Evolutionary conservation across 2,797 vertebrate species (phyloP).

Genomic region (Oreonectes daqikongensis): DNA sequence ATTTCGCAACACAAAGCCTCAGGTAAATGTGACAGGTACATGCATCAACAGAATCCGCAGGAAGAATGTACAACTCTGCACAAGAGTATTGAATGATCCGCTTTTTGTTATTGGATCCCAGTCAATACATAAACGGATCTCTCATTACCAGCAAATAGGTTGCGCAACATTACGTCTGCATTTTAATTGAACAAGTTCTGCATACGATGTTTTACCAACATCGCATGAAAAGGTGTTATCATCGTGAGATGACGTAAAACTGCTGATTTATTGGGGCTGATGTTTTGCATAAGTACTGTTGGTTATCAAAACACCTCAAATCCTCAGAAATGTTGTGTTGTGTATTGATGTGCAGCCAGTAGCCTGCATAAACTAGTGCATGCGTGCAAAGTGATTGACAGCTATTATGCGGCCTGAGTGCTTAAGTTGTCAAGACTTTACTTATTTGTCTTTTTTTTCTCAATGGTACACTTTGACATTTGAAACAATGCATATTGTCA

Average conservation of each 20-base stretch:
- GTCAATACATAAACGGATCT: background rate
- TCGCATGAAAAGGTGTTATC: constrained; percentile 3
- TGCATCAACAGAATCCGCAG: background rate
- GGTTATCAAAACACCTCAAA: background rate
- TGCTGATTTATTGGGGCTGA: background rate
- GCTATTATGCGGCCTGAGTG: background rate
- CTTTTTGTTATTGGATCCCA: background rate
- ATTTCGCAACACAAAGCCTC: background rate
- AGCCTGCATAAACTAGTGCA: background rate
- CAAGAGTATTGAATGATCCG: background rate
- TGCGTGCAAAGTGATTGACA: background rate
- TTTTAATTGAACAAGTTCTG: background rate
- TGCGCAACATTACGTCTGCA: background rate
- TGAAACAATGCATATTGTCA: constrained; percentile 9
- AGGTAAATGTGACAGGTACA: background rate
- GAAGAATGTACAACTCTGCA: background rate
- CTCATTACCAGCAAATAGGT: background rate
- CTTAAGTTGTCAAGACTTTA: background rate
- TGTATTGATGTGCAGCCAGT: background rate
- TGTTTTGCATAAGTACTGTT: background rate
- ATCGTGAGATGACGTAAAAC: background rate
- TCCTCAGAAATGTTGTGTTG: background rate
- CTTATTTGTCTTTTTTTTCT: background rate
- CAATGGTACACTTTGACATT: background rate
- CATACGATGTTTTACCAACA: background rate